These are phyloP conservation scores for Callosobruchus maculatus DNA, from an alignment of 2,888 invertebrate species.

Conservation along the genomic window DNA sequence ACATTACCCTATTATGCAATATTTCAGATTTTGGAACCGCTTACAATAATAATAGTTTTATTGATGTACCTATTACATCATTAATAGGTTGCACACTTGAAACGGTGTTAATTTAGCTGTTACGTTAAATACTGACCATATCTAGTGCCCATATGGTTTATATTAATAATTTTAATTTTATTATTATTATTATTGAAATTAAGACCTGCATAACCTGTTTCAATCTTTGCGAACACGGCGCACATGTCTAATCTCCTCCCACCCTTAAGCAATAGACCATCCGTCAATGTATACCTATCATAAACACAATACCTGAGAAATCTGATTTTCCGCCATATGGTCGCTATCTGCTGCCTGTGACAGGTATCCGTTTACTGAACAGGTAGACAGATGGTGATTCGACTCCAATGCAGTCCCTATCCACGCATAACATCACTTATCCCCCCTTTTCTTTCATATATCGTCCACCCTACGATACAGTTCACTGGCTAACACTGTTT, in stretches of 20 bases:
- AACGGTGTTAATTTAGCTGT: too few relatives aligned
- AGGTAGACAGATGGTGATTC: neutral
- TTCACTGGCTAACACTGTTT: neutral
- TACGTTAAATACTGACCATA: too few relatives aligned
- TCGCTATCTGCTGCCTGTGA: neutral
- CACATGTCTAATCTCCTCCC: neutral
- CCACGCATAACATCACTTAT: neutral
- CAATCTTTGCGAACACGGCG: neutral
- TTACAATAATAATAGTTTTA: too few relatives aligned
- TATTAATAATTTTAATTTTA: too few relatives aligned
- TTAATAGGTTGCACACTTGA: too few relatives aligned
- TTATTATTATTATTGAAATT: too few relatives aligned
- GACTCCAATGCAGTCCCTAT: neutral
- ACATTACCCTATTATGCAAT: too few relatives aligned
- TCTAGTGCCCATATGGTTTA: too few relatives aligned
- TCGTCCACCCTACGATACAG: neutral
- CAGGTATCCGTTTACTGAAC: neutral
- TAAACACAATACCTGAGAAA: conserved; percentile 52
- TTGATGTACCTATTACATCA: too few relatives aligned
- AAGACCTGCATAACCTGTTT: too few relatives aligned
- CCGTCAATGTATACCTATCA: neutral
- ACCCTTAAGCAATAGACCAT: neutral
- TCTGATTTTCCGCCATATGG: conserved; percentile 55
- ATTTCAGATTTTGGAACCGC: too few relatives aligned
- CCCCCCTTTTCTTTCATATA: neutral